These are phyloP conservation scores for Salarias fasciatus DNA, from an alignment of 2,797 vertebrate species.

Conservation along the genomic window DNA sequence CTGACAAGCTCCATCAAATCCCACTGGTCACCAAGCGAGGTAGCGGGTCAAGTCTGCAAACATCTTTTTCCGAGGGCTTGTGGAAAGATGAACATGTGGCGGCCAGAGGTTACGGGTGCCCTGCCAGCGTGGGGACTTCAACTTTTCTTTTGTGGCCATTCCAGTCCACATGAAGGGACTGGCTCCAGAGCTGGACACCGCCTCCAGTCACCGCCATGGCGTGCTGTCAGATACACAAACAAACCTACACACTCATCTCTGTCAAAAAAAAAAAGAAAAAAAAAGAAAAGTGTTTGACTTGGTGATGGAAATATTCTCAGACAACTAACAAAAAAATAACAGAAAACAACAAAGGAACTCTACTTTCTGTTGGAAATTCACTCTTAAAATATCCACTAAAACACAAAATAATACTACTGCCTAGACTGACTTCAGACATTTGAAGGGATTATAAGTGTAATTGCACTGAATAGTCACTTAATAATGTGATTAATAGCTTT, in stretches of 20 bases:
- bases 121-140: constrained; percentile 52
- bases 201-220: constrained; percentile 26
- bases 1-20: constrained; percentile 24
- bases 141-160: constrained; percentile 51
- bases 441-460: background rate
- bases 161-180: constrained; percentile 63
- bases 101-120: constrained; percentile 61
- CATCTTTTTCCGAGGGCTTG: constrained; percentile 46
- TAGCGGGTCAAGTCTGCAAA: constrained; percentile 30
- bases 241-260: constrained; percentile 48
- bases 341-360: too few species aligned
- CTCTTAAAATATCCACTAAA: too few species aligned
- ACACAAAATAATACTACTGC: too few species aligned
- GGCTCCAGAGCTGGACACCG: constrained; percentile 43
- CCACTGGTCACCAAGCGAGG: constrained; percentile 12
- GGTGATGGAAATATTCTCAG: constrained; percentile 42
- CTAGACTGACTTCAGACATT: constrained; percentile 18
- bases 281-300: constrained; percentile 28
- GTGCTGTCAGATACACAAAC: constrained; percentile 59
- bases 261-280: constrained; percentile 37
- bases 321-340: constrained; percentile 43
- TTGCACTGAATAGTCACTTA: constrained; percentile 7
- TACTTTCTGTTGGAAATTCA: too few species aligned
- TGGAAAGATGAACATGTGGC: constrained; percentile 66
- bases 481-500: constrained; percentile 25